Evolutionary conservation across 2,113 vertebrate genomes (phyloP).

Genomic region (Pygoscelis antarcticus): DNA sequence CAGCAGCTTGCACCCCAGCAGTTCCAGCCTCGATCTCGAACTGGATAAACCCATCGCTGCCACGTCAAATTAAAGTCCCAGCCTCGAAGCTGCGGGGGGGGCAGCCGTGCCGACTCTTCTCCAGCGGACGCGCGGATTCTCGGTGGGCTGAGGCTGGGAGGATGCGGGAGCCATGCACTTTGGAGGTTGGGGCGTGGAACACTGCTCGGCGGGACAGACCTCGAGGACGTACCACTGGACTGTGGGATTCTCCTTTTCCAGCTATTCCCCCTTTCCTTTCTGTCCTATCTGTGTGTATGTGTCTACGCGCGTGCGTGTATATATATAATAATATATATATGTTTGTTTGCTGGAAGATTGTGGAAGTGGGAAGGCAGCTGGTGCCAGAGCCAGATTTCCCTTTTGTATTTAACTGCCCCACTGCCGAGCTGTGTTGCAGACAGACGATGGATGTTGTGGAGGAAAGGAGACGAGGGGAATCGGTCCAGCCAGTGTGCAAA

Average conservation of each 20-base stretch:
- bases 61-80: conserved; percentile 84
- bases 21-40: conserved; percentile 84
- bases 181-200: conserved; percentile 26
- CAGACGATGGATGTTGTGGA: background rate
- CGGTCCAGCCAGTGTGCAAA: background rate
- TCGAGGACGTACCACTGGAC: conserved; percentile 56
- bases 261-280: conserved; percentile 26
- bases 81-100: conserved; percentile 10
- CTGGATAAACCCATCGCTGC: conserved; percentile 93
- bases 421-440: background rate
- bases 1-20: conserved; percentile 83
- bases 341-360: conserved; percentile 21
- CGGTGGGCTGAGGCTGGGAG: conserved; percentile 18
- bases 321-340: conserved; percentile 40
- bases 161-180: conserved; percentile 24
- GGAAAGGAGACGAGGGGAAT: background rate
- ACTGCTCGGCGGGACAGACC: conserved; percentile 30
- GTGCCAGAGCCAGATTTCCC: background rate
- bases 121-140: background rate
- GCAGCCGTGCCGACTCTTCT: conserved; percentile 23
- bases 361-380: conserved; percentile 32
- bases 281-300: conserved; percentile 38
- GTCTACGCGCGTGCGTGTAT: background rate
- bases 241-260: conserved; percentile 33
- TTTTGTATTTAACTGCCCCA: background rate